Evolutionary conservation across 2,888 invertebrate genomes (phyloP).

Genomic region (Eubasilissa splendida): DNA sequence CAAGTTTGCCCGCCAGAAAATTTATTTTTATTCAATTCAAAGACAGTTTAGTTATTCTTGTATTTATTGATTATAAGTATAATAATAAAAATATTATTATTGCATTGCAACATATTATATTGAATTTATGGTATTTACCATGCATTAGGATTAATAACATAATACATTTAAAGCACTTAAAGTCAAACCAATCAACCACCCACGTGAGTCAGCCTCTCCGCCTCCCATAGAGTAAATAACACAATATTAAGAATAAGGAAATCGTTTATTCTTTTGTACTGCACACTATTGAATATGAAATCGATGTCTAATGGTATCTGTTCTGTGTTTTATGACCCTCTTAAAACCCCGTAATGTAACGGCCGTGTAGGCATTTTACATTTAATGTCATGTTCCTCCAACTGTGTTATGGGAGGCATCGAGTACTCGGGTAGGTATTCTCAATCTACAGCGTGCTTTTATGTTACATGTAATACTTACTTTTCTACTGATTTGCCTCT

Average conservation of each 20-base stretch:
- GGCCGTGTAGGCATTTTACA: slow-evolving; percentile 25
- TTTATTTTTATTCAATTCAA: too few relatives aligned
- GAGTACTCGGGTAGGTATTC: neutral
- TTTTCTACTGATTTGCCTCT: too few relatives aligned
- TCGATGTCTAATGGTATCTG: slow-evolving; percentile 36
- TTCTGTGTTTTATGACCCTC: slow-evolving; percentile 33
- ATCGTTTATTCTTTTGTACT: slow-evolving; percentile 31
- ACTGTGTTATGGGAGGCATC: slow-evolving; percentile 24
- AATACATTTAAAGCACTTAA: slow-evolving; percentile 12
- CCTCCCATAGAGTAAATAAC: slow-evolving; percentile 24
- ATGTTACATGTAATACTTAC: too few relatives aligned
- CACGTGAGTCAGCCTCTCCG: slow-evolving; percentile 16
- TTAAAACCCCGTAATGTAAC: slow-evolving; percentile 24
- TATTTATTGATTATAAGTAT: too few relatives aligned
- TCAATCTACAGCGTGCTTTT: too few relatives aligned
- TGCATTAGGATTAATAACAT: too few relatives aligned
- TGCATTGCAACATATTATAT: neutral
- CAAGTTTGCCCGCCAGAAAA: too few relatives aligned
- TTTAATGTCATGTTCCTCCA: neutral
- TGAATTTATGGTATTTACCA: too few relatives aligned
- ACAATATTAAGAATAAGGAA: slow-evolving; percentile 5
- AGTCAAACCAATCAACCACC: slow-evolving; percentile 17
- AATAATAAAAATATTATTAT: too few relatives aligned
- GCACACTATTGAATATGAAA: slow-evolving; percentile 37
- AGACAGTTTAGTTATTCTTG: too few relatives aligned